phyloP scores from a whole-genome alignment of 2,113 vertebrate genomes.

The Planiliza haematocheilus region DNA sequence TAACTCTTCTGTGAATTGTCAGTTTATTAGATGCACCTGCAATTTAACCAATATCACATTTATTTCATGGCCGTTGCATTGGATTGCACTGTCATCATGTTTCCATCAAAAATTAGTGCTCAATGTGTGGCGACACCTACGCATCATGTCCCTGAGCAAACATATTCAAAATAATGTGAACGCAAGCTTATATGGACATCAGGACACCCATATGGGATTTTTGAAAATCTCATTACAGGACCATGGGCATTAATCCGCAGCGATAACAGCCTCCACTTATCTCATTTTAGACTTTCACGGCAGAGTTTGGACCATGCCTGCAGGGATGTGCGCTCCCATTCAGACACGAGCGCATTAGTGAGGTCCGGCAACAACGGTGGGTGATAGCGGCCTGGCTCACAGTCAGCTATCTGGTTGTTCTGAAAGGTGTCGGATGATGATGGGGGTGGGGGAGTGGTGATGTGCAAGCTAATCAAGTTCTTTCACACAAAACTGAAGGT shows the following conservation, averaged over 20 bases:
- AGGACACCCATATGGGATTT: background rate
- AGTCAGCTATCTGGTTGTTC: background rate
- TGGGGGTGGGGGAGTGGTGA: background rate
- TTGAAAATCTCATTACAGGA: background rate
- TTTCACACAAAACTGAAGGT: background rate
- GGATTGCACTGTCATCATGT: no score
- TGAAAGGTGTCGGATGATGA: background rate
- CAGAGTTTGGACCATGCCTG: background rate
- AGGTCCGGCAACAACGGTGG: background rate
- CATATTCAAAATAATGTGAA: background rate
- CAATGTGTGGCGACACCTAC: background rate
- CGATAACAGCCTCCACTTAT: background rate
- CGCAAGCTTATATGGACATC: background rate
- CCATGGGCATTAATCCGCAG: background rate
- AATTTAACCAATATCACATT: background rate
- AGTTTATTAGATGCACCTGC: background rate
- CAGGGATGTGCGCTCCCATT: background rate
- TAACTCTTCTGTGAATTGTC: background rate
- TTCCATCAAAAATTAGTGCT: no score
- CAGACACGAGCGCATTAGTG: background rate
- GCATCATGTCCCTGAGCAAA: accelerated
- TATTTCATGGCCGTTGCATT: no score
- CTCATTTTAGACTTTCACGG: background rate
- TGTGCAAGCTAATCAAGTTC: background rate
- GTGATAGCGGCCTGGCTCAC: background rate